A percentile compares a stretch with the other conserved stretches of the same genome.
These are phyloP conservation scores for Thalassoma bifasciatum DNA, from an alignment of 2,113 vertebrate genomes.

Conservation along the genomic window DNA sequence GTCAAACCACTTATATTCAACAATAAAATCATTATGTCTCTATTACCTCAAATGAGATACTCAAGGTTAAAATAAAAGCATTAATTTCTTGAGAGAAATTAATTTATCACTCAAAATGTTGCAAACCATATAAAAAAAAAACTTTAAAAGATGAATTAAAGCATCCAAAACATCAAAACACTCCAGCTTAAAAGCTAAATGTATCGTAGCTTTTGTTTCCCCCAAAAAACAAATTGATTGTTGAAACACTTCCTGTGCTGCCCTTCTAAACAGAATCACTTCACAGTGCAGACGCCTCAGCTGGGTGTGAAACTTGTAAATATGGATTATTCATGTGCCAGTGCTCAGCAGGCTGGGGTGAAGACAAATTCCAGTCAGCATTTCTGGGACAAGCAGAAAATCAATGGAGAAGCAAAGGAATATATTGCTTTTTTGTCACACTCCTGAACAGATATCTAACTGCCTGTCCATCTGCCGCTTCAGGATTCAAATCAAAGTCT, in stretches of 20 bases:
- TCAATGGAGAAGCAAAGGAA: background rate
- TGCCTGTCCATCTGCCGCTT: slow-evolving; percentile 13
- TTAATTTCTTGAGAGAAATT: too few relatives aligned
- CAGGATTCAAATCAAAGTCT: background rate
- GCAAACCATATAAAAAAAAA: background rate
- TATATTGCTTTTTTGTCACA: background rate
- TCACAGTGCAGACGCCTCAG: background rate
- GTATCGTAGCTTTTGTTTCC: too few relatives aligned
- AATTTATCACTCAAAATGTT: too few relatives aligned
- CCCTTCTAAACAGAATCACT: background rate
- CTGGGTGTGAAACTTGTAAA: background rate
- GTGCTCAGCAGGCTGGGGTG: background rate
- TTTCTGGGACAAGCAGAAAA: background rate
- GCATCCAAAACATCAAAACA: background rate
- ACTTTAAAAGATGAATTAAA: background rate
- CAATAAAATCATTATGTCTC: too few relatives aligned
- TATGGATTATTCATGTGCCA: background rate
- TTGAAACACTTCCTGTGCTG: background rate
- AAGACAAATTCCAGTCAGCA: background rate
- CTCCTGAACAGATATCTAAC: background rate
- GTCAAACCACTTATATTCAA: too few relatives aligned
- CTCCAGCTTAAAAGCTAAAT: background rate
- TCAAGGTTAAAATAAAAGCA: too few relatives aligned
- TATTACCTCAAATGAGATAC: too few relatives aligned
- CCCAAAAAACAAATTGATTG: background rate